Base-by-base conservation (phyloP, 2,113 vertebrate genomes). In the Paradisaea rubra region DNA sequence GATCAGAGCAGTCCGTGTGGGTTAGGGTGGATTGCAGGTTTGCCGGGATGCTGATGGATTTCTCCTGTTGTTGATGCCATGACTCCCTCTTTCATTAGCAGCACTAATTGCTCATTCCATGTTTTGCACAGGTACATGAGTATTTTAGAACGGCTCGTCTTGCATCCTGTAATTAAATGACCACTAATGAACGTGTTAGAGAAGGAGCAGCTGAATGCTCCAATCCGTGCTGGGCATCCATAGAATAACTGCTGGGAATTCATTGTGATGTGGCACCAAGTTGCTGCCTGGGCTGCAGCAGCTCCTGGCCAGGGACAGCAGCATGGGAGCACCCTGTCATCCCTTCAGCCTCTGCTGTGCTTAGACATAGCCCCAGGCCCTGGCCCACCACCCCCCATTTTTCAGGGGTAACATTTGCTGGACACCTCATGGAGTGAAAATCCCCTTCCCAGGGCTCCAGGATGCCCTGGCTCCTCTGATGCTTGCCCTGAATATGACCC, bases 171-270 rank as follows among this genome's bases (percentile, higher is more conserved):
- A 70, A 88, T 86, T 81, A 70, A 88, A 52, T 56, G 13, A 42
- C 65, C 80, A 7, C 74, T 85, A 74, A 85, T 24, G 41, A 85
- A 54, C 0, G 0, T 0, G 0, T 37, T 85, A 69, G 47, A 42
- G 37, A 52, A 82, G 61, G 39, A 94, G 73, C 59, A 31, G 33
- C 33, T 0, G 0, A 47, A 53, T 12, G 31, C 37, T 69, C 28
- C n/a, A 35, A 19, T 12, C 16, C 0, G 0, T 10, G 39, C 66
- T 54, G 61, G 59, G 20, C 27, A 33, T 25, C 27, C 23, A 13
- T 25, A 15, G 10, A 56, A 17, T 35, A 50, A 49, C 20, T 25
- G 28, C 17, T 20, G 28, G 61, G 44, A 65, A 33, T 56, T 86
- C 61, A 9, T 25, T 23, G 2, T 21, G 30, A 15, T 6, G 10